These are phyloP conservation scores for Ptilonorhynchus violaceus DNA, from an alignment of 2,113 vertebrate species.

Conservation along the genomic window DNA sequence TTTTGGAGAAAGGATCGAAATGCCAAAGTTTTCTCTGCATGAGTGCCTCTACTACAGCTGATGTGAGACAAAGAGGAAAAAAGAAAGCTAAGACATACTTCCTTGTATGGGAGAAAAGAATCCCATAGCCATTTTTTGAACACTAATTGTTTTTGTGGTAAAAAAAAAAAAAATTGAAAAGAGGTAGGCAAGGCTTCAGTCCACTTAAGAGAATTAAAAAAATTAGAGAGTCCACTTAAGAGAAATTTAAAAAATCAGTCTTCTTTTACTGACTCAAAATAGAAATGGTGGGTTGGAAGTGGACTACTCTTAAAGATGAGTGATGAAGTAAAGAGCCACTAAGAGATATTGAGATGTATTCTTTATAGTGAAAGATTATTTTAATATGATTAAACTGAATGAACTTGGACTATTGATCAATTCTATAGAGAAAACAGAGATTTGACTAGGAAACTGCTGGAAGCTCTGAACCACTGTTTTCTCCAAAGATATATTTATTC, in stretches of 20 bases:
- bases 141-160: not conserved
- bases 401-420: not conserved
- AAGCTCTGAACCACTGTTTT: not conserved
- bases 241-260: not conserved
- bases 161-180: not conserved
- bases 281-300: accelerated
- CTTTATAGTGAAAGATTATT: not conserved
- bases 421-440: not conserved
- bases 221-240: not conserved
- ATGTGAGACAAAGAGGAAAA: not conserved
- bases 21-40: not conserved
- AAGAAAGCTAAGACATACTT: not conserved
- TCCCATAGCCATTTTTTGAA: not conserved
- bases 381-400: not conserved
- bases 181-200: not conserved
- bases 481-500: not conserved
- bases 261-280: not conserved
- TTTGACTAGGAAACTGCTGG: not conserved
- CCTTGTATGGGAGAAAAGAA: not conserved
- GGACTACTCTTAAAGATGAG: not conserved
- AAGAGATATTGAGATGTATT: not conserved
- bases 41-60: not conserved
- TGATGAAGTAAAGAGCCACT: not conserved
- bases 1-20: not conserved
- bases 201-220: not conserved